Percentiles rank a stretch among this genome's conserved stretches.
These are phyloP conservation scores for Hemicrepidius hirtus DNA, from an alignment of 2,888 invertebrate species.

Conservation along the genomic window DNA sequence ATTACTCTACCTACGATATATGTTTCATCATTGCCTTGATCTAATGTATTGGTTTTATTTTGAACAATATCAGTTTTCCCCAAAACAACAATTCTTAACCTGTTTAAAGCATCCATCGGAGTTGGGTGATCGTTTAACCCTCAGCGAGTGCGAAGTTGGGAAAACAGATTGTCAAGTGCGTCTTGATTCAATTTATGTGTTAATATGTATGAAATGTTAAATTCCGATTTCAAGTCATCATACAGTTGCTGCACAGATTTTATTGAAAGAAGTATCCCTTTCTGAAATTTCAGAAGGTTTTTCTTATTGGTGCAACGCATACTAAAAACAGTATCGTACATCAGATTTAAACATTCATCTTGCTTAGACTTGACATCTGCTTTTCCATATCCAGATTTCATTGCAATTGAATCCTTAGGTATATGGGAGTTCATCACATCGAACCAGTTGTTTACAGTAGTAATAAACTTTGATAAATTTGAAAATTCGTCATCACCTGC, in stretches of 20 bases:
- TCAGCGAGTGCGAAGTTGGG: constrained; percentile 52
- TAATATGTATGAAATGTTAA: constrained; percentile 21
- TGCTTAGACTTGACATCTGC: neutral
- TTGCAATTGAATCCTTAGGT: neutral
- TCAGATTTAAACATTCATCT: neutral
- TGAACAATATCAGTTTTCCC: too few species aligned
- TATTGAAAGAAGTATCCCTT: constrained; percentile 40
- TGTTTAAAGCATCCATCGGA: constrained; percentile 53
- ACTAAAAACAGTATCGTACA: neutral
- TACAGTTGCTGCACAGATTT: constrained; percentile 34
- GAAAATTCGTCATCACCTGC: neutral
- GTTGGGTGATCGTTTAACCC: constrained; percentile 58
- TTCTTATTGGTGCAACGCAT: neutral
- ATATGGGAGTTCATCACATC: neutral
- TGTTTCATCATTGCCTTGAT: neutral
- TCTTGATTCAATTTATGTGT: constrained; percentile 46
- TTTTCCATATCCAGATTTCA: neutral
- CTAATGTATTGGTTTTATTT: neutral
- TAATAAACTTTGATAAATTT: neutral
- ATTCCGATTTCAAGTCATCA: constrained; percentile 26
- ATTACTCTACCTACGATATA: neutral
- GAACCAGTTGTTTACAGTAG: neutral
- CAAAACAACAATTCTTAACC: constrained; percentile 43
- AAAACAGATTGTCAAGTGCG: constrained; percentile 50
- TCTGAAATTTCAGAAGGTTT: constrained; percentile 31